Percentiles rank a stretch among this genome's conserved stretches.
Evolutionary conservation across 2,113 vertebrate genomes (phyloP).

Genomic region (Actinemys pallida): DNA sequence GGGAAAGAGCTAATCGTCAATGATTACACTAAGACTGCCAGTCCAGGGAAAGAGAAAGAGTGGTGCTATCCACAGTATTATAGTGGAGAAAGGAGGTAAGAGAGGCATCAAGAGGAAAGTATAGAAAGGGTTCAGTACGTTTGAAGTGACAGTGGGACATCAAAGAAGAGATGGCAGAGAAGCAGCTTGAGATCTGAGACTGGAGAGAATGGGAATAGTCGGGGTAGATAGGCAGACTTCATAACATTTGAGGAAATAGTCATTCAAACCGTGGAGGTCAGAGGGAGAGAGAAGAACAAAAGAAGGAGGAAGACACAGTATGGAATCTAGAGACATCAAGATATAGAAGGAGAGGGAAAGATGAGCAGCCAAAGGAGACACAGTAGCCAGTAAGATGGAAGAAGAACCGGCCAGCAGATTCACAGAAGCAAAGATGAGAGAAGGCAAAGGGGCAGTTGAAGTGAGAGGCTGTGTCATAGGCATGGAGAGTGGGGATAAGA

Average conservation of each 20-base stretch:
- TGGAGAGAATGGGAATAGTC: rapidly evolving
- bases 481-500: background rate
- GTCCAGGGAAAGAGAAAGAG: background rate
- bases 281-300: background rate
- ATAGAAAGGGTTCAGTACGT: background rate
- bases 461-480: background rate
- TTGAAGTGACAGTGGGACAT: background rate
- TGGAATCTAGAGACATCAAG: background rate
- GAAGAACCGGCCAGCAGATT: background rate
- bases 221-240: background rate
- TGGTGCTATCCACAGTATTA: background rate
- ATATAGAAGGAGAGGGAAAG: background rate
- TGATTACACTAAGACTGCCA: background rate
- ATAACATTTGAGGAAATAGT: background rate
- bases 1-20: background rate
- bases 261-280: background rate
- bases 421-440: background rate
- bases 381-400: background rate
- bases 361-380: background rate
- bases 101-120: background rate
- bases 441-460: background rate
- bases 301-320: background rate
- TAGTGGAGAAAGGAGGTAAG: background rate
- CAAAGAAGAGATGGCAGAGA: background rate
- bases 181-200: background rate